Conservation (phyloP, 2,113 vertebrate genomes). For the Gymnocephalus cernua region DNA sequence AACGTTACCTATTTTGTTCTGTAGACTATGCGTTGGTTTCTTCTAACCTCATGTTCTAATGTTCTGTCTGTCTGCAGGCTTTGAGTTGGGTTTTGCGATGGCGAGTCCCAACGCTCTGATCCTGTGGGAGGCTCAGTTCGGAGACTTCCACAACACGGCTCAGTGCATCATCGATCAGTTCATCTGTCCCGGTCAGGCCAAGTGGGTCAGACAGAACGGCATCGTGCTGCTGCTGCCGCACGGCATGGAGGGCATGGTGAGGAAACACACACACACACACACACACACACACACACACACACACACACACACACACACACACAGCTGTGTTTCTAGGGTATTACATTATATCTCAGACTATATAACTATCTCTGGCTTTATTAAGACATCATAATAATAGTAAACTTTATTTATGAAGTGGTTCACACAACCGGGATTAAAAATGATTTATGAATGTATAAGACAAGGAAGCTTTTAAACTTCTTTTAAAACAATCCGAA, state of each 20-base stretch:
- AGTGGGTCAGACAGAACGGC: conserved; percentile 91
- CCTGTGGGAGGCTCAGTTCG: conserved; percentile 90
- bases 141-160: conserved; percentile 92
- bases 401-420: too few relatives aligned
- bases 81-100: conserved; percentile 90
- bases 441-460: too few relatives aligned
- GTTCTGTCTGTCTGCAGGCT: conserved; percentile 45
- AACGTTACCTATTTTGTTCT: too few relatives aligned
- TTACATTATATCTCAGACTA: too few relatives aligned
- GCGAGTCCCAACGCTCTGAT: conserved; percentile 92
- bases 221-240: conserved; percentile 90
- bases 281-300: not conserved
- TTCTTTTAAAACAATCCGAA: too few relatives aligned
- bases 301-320: too few relatives aligned
- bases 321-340: not conserved
- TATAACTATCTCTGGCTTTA: too few relatives aligned
- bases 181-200: conserved; percentile 91
- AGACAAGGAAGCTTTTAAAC: too few relatives aligned
- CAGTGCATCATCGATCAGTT: conserved; percentile 94
- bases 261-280: not conserved
- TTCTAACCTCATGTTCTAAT: too few relatives aligned
- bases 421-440: too few relatives aligned
- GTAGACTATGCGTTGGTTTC: not conserved
- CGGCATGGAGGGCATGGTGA: conserved; percentile 86
- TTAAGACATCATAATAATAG: too few relatives aligned